phyloP scores from a whole-genome alignment of 2,113 vertebrate species.

The Azemiops feae region DNA sequence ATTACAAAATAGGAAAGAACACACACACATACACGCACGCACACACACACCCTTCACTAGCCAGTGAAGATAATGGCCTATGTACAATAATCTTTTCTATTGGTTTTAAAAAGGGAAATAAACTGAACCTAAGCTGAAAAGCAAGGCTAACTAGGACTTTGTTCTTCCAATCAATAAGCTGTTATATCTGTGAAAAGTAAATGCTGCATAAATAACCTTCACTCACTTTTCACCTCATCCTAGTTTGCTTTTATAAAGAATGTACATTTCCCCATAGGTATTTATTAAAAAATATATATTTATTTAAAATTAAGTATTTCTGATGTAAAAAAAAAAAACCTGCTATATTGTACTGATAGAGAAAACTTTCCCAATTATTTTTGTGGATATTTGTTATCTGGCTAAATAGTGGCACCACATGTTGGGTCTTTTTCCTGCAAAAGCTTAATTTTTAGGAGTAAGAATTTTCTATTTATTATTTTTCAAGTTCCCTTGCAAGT shows the following conservation, averaged over 20 bases:
- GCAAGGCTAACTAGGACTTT: constrained; percentile 51
- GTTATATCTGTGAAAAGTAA: constrained; percentile 19
- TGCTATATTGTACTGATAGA: not conserved
- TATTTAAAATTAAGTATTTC: not conserved
- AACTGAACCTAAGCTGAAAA: constrained; percentile 42
- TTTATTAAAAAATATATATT: not conserved
- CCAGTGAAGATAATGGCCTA: constrained; percentile 55
- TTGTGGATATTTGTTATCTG: not conserved
- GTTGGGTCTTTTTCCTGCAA: not conserved
- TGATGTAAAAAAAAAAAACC: not conserved
- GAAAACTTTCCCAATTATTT: not conserved
- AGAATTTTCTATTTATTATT: not conserved
- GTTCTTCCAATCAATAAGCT: constrained; percentile 50
- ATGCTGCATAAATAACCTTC: not conserved
- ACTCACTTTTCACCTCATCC: not conserved
- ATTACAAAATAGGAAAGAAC: constrained; percentile 65
- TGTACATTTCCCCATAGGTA: not conserved
- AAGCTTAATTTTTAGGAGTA: not conserved
- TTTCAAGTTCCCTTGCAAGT: not conserved
- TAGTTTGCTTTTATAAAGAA: not conserved
- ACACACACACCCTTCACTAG: constrained; percentile 55
- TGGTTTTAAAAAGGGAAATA: constrained; percentile 58
- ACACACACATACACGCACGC: constrained; percentile 35
- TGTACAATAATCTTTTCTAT: constrained; percentile 40
- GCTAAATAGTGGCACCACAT: not conserved